Evolutionary conservation across 1,140 invertebrate species (phyloP), one percentile per base, ranked within the genome.

Genomic region (Galendromus occidentalis): DNA sequence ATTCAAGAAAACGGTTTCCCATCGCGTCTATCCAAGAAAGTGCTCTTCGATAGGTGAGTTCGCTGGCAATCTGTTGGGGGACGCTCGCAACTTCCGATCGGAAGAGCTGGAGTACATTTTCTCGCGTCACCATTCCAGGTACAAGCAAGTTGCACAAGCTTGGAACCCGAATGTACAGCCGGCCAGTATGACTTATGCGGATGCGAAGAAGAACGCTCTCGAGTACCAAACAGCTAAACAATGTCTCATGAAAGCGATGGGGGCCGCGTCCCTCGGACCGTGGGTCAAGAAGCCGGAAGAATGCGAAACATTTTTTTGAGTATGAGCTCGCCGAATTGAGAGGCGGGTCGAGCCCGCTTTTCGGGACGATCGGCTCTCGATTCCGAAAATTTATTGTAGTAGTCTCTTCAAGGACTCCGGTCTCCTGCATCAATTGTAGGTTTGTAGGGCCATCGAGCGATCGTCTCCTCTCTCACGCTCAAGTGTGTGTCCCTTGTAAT

Each of bases 211-310:
- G 33, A 25, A 29, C 2, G 51, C 51, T 2, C 14, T 59, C 22
- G 51, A 59, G 17, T 59, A 59, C 9, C 25, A 59, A 22, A 17
- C 25, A 4, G 51, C 51, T 22, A 59, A 59, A 33, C 51, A 59
- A 25, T 25, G 25, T 17, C 25, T 59, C 14, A 17, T 59, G 12
- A 25, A 59, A 12, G 51, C 12, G 14, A 59, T 59, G 51, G 14
- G 25, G 14, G 12, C 25, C n/a, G 51, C 22, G 12, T 14, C 17
- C 6, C 33, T 59, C 6, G 51, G 51, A 29, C 51, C 17, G 9
- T 59, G 51, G 51, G 51, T 59, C 33, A 59, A 25, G 25, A 59
- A 59, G 20, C 51, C 51, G 25, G 51, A 59, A 59, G 51, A 59
- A 33, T 59, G 51, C 22, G 33, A 39, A 39, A 39, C 33, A 39